These are phyloP conservation scores for Ophion obscuratus DNA, from an alignment of 2,888 invertebrate species.

Conservation along the genomic window DNA sequence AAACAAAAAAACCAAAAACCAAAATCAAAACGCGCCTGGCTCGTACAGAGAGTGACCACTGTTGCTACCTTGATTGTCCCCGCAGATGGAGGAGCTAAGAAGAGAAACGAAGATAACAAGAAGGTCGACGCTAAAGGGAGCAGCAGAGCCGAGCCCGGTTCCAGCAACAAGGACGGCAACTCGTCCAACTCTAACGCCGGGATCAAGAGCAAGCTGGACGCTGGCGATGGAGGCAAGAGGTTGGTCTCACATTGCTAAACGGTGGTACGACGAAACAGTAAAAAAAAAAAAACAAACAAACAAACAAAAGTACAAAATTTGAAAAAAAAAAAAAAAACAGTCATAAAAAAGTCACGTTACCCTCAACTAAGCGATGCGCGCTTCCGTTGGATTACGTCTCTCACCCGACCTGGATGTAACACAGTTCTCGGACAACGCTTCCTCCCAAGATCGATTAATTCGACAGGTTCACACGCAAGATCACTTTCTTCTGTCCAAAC, in stretches of 20 bases:
- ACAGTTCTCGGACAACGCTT: conserved; percentile 76
- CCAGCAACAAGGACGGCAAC: conserved; percentile 79
- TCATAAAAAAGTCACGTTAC: conserved; percentile 70
- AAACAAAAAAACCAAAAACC: conserved; percentile 13
- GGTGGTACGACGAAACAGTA: conserved; percentile 72
- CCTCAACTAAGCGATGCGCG: conserved; percentile 77
- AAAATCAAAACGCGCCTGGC: conserved; percentile 55
- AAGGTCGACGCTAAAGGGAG: conserved; percentile 82
- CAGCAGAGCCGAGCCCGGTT: conserved; percentile 81
- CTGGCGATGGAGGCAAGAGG: conserved; percentile 85
- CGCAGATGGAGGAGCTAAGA: conserved; percentile 83
- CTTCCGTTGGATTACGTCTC: conserved; percentile 71
- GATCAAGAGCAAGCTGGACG: conserved; percentile 87
- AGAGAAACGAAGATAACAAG: conserved; percentile 82
- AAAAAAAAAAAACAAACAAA: conserved; percentile 46
- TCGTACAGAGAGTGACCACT: conserved; percentile 72
- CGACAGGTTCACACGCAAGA: conserved; percentile 81
- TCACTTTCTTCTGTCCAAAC: conserved; percentile 77
- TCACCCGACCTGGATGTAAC: conserved; percentile 73
- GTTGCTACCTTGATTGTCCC: conserved; percentile 76
- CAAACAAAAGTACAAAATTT: conserved; percentile 36
- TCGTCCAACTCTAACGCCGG: conserved; percentile 81
- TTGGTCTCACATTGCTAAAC: conserved; percentile 84
- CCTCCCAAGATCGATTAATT: conserved; percentile 76
- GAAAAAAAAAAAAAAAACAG: conserved; percentile 52